phyloP scores from a whole-genome alignment of 2,113 vertebrate species.

The Oryzias javanicus region DNA sequence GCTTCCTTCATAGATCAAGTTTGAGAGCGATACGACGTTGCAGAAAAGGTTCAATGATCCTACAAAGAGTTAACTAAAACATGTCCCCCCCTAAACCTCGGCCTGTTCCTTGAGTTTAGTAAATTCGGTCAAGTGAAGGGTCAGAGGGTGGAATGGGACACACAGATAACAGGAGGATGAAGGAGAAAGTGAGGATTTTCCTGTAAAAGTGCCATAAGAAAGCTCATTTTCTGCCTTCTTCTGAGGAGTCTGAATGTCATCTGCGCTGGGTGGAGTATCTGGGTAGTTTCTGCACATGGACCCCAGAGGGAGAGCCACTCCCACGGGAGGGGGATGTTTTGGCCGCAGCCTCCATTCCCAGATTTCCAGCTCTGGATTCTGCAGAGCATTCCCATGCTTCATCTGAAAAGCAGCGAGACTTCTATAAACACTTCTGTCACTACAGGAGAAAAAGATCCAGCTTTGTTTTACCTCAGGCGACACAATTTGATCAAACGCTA shows the following conservation, averaged over 20 bases:
- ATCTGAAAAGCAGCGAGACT: slow-evolving; percentile 20
- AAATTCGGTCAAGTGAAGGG: slow-evolving; percentile 58
- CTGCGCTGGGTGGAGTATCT: slow-evolving; percentile 48
- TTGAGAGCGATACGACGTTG: too few species aligned
- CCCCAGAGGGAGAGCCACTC: slow-evolving; percentile 55
- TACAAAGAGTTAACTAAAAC: slow-evolving; percentile 48
- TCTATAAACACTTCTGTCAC: slow-evolving; percentile 11
- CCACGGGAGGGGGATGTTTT: slow-evolving; percentile 64
- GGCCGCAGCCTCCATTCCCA: slow-evolving; percentile 45
- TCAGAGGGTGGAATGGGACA: slow-evolving; percentile 58
- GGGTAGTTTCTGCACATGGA: slow-evolving; percentile 18
- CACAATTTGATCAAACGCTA: slow-evolving; percentile 15
- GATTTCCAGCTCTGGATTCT: slow-evolving; percentile 52
- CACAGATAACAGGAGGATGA: slow-evolving; percentile 44
- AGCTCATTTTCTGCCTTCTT: slow-evolving; percentile 44
- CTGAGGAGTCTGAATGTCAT: slow-evolving; percentile 51
- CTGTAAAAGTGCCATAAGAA: slow-evolving; percentile 32
- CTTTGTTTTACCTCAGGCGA: slow-evolving; percentile 13
- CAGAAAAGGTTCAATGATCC: slow-evolving; percentile 1
- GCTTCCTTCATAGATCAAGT: too few species aligned
- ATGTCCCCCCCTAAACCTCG: slow-evolving; percentile 4
- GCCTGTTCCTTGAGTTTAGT: slow-evolving; percentile 51
- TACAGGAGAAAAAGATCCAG: not conserved
- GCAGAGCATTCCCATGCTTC: slow-evolving; percentile 32
- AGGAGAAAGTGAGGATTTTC: slow-evolving; percentile 6